Conservation (phyloP, 2,888 invertebrate species). For the Zootermopsis nevadensis region DNA sequence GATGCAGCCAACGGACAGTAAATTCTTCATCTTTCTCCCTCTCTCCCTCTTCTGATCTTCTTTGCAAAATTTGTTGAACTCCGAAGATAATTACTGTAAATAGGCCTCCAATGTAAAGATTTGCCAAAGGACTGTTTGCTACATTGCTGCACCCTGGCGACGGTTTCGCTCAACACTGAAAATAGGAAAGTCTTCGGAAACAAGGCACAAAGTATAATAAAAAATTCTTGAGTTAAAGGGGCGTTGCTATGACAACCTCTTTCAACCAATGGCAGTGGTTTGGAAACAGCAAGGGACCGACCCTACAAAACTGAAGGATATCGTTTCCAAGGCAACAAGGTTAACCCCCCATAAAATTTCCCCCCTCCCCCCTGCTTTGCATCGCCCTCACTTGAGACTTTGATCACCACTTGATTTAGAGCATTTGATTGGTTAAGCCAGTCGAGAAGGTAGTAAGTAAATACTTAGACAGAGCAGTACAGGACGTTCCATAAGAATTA, state of each 20-base stretch:
- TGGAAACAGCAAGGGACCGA: conserved; percentile 34
- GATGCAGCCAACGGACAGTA: neutral
- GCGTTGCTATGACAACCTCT: conserved; percentile 59
- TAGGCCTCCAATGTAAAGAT: no score
- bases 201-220: conserved; percentile 28
- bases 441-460: conserved; percentile 21
- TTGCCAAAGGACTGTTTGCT: neutral
- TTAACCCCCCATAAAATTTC: conserved; percentile 31
- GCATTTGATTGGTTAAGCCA: conserved; percentile 46
- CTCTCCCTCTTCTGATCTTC: neutral
- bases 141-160: conserved; percentile 13
- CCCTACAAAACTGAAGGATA: conserved; percentile 34
- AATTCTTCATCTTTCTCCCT: neutral
- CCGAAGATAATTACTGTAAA: neutral
- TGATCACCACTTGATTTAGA: conserved; percentile 42
- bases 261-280: conserved; percentile 37
- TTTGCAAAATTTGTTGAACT: conserved; percentile 17
- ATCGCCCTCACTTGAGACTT: conserved; percentile 27
- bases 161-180: conserved; percentile 30
- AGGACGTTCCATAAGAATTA: neutral
- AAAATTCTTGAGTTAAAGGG: conserved; percentile 50
- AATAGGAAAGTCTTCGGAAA: conserved; percentile 26
- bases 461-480: conserved; percentile 10
- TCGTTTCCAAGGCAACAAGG: conserved; percentile 41
- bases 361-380: conserved; percentile 24